Base-by-base conservation (phyloP, 2,113 vertebrate genomes). In the Labeo rohita region DNA sequence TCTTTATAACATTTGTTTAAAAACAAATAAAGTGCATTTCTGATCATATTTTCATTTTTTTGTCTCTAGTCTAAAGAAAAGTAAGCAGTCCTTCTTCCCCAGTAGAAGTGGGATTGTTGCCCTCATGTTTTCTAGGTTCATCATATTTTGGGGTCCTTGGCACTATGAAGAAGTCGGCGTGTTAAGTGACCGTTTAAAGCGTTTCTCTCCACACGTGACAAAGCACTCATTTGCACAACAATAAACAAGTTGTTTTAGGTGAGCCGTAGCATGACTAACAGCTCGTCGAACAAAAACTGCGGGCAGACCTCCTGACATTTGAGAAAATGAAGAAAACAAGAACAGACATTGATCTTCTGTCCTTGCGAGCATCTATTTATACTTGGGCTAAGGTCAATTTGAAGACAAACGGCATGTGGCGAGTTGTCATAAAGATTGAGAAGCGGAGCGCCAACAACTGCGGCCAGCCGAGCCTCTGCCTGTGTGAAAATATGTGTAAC, bases 281-380 rank as follows among this genome's bases (percentile, higher is more conserved):
- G 15, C 56, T 76, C 15, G 63, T 78, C 83, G 82, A 83, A 86
- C 39, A 63, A 28, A 50, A 75, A 28, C 45, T 75, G 83, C 11
- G 75, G 50, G 72, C 63, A 87, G 83, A 78, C 70, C 54, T 78
- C 10, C 16, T 85, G 61, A 89, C 77, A 50, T 70, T 84, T 76
- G 4, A 65, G 76, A 80, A 81, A 36, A 39, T n/a, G 6, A 68
- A 56, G 54, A 81, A 85, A 85, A 88, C 81, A 39, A 61, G 74
- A 75, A 43, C 52, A 80, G 83, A 70, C 83, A 80, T 87, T 78
- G 75, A 89, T 89, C 88, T 65, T 82, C 85, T 65, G 68, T 86
- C 72, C 39, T 36, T 61, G 39, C 7, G 21, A 61, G 15, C 56
- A 49, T 81, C 85, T 89, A 85, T 87, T 85, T 84, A 73, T 79